Evolutionary conservation across 2,888 invertebrate genomes (phyloP), one percentile per base, ranked within the genome.

Genomic region (Drosophila sordidula): DNA sequence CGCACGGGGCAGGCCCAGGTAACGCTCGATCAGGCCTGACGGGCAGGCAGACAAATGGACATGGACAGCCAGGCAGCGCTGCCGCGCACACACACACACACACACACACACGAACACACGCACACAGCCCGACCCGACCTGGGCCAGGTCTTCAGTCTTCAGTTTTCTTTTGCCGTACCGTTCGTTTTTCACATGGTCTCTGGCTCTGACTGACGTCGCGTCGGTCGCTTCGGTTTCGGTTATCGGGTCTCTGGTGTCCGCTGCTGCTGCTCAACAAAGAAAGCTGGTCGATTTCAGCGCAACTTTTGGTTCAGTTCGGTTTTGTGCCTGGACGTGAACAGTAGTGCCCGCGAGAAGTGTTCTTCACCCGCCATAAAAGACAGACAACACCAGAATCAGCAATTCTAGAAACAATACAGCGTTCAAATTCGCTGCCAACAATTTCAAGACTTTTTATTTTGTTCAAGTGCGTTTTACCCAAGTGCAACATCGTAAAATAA

Each of bases 271-370:
- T 90, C 90, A 90, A 81, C 89, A 87, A 90, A 90, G 90, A 90
- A 90, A 90, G 89, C 90, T 90, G 89, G 89, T 87, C 86, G 79
- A 84, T 81, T 83, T 85, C 81, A 82, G 80, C 77, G 74, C 85
- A 86, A 83, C 87, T 83, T 75, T 89, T 81, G 78, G 78, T 75
- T 90, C 88, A 90, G 90, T 90, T 89, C 89, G 90, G 87, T 90
- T 91, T 89, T 76, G 90, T 88, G 89, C 87, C 89, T 90, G 89
- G 84, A 80, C 87, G 90, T 79, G 89, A 80, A 71, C 80, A 87
- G 78, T 64, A 85, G 79, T 83, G 80, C 54, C 65, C 86, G 78
- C 70, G 68, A 79, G 66, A 81, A 84, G 76, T 55, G 63, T 69
- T 75, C 81, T 70, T 38, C 70, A 63, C 50, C 34, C 42, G 39